Evolutionary conservation across 2,888 invertebrate genomes (phyloP).

Genomic region (Acanthosepion lycidas): DNA sequence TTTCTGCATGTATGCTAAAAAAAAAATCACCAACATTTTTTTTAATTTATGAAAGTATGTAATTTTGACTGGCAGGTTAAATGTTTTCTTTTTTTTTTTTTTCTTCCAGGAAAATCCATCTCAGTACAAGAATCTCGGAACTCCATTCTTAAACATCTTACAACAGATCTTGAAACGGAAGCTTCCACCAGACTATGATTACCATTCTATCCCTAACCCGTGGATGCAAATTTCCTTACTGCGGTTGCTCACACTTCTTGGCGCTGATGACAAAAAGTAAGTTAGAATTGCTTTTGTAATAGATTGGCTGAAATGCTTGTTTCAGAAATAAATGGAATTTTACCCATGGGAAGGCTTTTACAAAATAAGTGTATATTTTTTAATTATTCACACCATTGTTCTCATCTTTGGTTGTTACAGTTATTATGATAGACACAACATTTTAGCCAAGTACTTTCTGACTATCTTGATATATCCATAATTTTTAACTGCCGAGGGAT

Average conservation of each 20-base stretch:
- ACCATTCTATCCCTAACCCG: slow-evolving; percentile 72
- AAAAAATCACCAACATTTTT: no score
- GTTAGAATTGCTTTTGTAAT: background rate
- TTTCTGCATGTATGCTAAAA: no score
- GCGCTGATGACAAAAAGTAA: slow-evolving; percentile 57
- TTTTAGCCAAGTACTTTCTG: no score
- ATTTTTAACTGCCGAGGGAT: no score
- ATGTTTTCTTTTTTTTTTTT: slow-evolving; percentile 37
- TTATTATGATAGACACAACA: no score
- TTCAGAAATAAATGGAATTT: background rate
- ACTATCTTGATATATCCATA: no score
- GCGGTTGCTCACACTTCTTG: slow-evolving; percentile 65
- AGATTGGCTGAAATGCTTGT: background rate
- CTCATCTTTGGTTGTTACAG: no score
- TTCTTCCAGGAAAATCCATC: slow-evolving; percentile 58
- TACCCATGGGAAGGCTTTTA: no score
- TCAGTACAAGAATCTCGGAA: slow-evolving; percentile 57
- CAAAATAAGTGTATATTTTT: no score
- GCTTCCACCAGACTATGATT: slow-evolving; percentile 68
- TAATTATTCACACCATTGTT: no score
- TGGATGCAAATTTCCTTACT: slow-evolving; percentile 73
- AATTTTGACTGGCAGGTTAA: no score
- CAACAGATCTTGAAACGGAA: slow-evolving; percentile 65
- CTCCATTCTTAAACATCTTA: slow-evolving; percentile 63
- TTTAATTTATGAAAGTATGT: no score